Evolutionary conservation across 1,140 invertebrate species (phyloP), one percentile per base, ranked within the genome.

Genomic region (Bombyx mandarina): DNA sequence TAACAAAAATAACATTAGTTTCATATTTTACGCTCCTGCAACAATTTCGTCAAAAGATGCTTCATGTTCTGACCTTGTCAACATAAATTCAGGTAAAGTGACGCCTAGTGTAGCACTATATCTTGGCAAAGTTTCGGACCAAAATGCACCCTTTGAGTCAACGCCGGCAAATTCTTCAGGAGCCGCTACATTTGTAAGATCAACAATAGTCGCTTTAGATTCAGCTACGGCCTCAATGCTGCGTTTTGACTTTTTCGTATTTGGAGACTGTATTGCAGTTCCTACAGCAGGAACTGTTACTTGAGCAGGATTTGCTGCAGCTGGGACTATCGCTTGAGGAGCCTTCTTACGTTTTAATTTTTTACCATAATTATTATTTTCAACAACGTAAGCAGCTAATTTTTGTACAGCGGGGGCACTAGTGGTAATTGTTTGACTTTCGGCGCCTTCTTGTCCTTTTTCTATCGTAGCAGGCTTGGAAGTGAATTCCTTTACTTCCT

Each of bases 71-170:
- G 92, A 92, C 69, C 89, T 90, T 45, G 89, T 82, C 42, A 93
- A 67, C 92, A 93, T 93, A 68, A 90, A 93, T 58, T 88, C 89
- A 0, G 93, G 93, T 46, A 94, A 77, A 10, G 89, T 89, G 6
- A 93, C 86, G 18, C 91, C 91, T 22, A 92, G 86, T 12, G 82
- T 66, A 57, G 90, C 90, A 63, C 92, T 92, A 63, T 91, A 93
- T 43, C 88, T 82, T 1, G 91, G 89, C 67, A 88, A 82, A 0
- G 92, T 93, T 69, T 93, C 93, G 9, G 90, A 89, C 65, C 90
- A 90, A 73, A 88, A 90, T 10, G 89, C 89, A 47, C 88, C 89
- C 61, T 88, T 86, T 22, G 90, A 89, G 57, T 84, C 77, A 10
- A 65, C 77, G 8, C 89, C 88, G 1, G 87, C 78, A 65, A 90